A percentile compares a stretch with the other conserved stretches of the same genome.
Conservation (phyloP, 2,797 vertebrate genomes). For the Champsocephalus esox region DNA sequence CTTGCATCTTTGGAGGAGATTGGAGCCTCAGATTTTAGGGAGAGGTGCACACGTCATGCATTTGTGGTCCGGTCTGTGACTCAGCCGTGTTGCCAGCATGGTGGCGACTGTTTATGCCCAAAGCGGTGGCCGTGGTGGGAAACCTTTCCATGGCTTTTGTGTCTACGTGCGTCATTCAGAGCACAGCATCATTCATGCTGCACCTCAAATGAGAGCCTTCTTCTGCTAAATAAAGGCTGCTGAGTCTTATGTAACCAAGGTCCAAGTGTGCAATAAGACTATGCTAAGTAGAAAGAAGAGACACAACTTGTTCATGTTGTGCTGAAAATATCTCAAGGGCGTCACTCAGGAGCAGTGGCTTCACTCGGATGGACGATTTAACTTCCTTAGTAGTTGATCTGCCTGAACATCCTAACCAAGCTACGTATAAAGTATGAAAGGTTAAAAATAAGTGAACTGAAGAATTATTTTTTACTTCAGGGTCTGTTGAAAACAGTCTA, state of each 20-base stretch:
- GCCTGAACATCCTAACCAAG: not conserved
- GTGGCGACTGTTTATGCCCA: constrained; percentile 56
- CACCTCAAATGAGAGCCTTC: constrained; percentile 81
- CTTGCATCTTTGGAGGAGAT: constrained; percentile 9
- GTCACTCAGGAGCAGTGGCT: constrained; percentile 29
- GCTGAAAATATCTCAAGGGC: constrained; percentile 59
- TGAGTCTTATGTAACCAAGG: constrained; percentile 66
- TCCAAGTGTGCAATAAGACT: constrained; percentile 62
- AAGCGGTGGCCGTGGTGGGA: constrained; percentile 57
- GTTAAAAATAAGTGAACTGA: not conserved
- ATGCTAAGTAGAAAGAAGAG: constrained; percentile 41
- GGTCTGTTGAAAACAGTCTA: too few species aligned
- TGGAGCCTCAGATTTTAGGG: constrained; percentile 14
- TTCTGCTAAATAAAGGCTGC: constrained; percentile 73
- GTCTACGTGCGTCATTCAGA: constrained; percentile 81
- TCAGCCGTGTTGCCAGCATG: constrained; percentile 63
- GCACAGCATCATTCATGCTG: constrained; percentile 74
- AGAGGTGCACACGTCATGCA: constrained; percentile 42
- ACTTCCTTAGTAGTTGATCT: not conserved
- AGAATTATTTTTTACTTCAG: too few species aligned
- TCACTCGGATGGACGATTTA: constrained; percentile 14
- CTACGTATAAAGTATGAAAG: not conserved
- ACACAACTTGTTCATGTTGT: constrained; percentile 51
- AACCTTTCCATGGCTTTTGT: constrained; percentile 76
- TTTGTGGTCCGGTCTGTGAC: constrained; percentile 54